phyloP scores from a whole-genome alignment of 2,888 invertebrate genomes.

The Drosophila demipolita region DNA sequence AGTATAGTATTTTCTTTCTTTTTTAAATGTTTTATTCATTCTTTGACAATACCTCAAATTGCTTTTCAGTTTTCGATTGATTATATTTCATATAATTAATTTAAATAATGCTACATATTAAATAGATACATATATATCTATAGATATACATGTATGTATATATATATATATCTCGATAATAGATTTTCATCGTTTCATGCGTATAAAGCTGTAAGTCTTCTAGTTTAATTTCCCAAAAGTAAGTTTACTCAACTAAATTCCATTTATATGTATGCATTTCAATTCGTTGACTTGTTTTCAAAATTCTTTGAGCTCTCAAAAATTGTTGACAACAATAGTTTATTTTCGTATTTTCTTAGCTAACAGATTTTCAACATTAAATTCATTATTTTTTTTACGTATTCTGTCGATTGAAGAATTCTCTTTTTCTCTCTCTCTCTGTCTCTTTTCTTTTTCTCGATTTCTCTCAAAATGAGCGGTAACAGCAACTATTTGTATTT shows the following conservation, averaged over 20 bases:
- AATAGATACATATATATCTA: conserved; percentile 40
- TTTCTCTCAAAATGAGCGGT: conserved; percentile 25
- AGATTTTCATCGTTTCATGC: conserved; percentile 67
- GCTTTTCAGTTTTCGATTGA: conserved; percentile 19
- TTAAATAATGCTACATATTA: conserved; percentile 72
- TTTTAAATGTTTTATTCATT: conserved; percentile 41
- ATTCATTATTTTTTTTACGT: conserved; percentile 40
- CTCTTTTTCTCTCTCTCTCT: conserved; percentile 17
- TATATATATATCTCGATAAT: conserved; percentile 42
- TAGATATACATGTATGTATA: conserved; percentile 24
- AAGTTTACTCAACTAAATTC: conserved; percentile 75
- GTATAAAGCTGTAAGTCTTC: conserved; percentile 83
- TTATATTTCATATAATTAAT: conserved; percentile 52
- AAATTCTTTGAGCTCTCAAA: conserved; percentile 46
- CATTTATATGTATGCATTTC: conserved; percentile 51
- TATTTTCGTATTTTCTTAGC: conserved; percentile 27
- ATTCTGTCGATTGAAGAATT: conserved; percentile 39
- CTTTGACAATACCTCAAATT: conserved; percentile 42
- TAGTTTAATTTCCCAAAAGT: conserved; percentile 70
- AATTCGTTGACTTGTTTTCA: conserved; percentile 18
- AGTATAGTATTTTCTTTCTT: conserved; percentile 40
- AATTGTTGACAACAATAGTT: conserved; percentile 64
- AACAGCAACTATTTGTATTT: conserved; percentile 46
- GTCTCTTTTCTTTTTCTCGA: conserved; percentile 5
- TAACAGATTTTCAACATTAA: conserved; percentile 56